Evolutionary conservation across 2,888 invertebrate genomes (phyloP).

Genomic region (Cheilosia vernalis): DNA sequence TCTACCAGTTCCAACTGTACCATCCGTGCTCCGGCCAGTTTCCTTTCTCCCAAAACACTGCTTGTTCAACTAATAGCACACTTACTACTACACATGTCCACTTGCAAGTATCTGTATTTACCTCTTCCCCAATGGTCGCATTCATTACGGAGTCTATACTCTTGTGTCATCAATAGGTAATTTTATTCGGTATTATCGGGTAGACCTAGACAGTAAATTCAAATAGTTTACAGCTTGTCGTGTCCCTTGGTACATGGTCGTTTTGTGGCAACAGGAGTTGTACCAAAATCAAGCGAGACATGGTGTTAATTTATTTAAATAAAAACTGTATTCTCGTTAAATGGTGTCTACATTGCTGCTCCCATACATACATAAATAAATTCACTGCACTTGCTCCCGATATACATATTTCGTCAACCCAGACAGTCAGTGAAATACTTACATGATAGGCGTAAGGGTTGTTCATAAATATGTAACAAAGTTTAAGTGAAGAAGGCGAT

Average conservation of each 20-base stretch:
- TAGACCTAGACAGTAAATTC: constrained; percentile 4
- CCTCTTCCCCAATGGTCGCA: not conserved
- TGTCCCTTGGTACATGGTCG: not conserved
- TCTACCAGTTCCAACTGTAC: too few relatives aligned
- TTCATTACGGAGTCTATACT: not conserved
- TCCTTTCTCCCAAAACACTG: too few relatives aligned
- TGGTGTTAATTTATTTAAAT: constrained; percentile 47
- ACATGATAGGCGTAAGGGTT: not conserved
- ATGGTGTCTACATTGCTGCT: not conserved
- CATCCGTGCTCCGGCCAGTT: too few relatives aligned
- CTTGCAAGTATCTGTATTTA: too few relatives aligned
- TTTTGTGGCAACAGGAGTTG: constrained; percentile 17
- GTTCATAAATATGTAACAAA: not conserved
- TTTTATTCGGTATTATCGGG: constrained; percentile 3
- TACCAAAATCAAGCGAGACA: not conserved
- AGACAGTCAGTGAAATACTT: not conserved
- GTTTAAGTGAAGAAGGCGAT: not conserved
- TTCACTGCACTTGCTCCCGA: constrained; percentile 24
- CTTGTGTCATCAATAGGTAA: not conserved
- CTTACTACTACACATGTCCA: too few relatives aligned
- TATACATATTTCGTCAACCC: not conserved
- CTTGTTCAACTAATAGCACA: too few relatives aligned
- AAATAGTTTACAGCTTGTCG: constrained; percentile 4
- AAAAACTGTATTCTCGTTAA: not conserved
- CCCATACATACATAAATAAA: constrained; percentile 14